phyloP scores from a whole-genome alignment of 2,888 invertebrate species.

The Diachrysia chrysitis region DNA sequence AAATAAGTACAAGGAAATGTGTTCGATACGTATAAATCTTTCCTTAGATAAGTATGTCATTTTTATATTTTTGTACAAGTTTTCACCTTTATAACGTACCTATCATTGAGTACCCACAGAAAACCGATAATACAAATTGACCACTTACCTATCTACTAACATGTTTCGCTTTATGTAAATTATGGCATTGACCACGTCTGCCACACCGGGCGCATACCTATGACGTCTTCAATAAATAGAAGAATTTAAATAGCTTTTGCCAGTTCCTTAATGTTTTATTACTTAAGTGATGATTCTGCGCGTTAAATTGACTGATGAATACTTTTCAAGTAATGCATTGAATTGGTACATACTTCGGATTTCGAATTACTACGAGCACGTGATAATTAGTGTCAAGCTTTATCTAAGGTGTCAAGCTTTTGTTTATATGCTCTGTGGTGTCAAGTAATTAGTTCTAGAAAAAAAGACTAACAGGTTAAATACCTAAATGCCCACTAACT shows the following conservation, averaged over 20 bases:
- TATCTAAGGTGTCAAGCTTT: too few relatives aligned
- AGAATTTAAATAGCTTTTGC: slow-evolving; percentile 36
- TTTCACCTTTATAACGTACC: too few relatives aligned
- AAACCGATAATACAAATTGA: slow-evolving; percentile 1
- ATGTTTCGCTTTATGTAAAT: slow-evolving; percentile 43
- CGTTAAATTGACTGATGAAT: slow-evolving; percentile 35
- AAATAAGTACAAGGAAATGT: background rate
- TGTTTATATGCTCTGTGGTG: too few relatives aligned
- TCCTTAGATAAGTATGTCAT: background rate
- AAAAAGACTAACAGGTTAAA: slow-evolving; percentile 5
- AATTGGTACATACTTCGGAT: background rate
- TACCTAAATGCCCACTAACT: background rate
- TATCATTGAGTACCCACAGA: background rate
- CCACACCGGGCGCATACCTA: slow-evolving; percentile 23
- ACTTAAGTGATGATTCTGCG: slow-evolving; percentile 18
- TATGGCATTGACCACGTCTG: slow-evolving; percentile 25
- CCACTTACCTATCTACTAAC: slow-evolving; percentile 10
- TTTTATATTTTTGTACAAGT: background rate
- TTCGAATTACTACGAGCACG: too few relatives aligned
- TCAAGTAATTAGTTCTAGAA: slow-evolving; percentile 6
- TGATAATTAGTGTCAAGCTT: too few relatives aligned
- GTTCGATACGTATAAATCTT: background rate
- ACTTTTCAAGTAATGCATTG: slow-evolving; percentile 9
- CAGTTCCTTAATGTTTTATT: slow-evolving; percentile 29
- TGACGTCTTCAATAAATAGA: slow-evolving; percentile 47